phyloP scores from a whole-genome alignment of 2,113 vertebrate genomes.

The Melanotaenia duboulayi region DNA sequence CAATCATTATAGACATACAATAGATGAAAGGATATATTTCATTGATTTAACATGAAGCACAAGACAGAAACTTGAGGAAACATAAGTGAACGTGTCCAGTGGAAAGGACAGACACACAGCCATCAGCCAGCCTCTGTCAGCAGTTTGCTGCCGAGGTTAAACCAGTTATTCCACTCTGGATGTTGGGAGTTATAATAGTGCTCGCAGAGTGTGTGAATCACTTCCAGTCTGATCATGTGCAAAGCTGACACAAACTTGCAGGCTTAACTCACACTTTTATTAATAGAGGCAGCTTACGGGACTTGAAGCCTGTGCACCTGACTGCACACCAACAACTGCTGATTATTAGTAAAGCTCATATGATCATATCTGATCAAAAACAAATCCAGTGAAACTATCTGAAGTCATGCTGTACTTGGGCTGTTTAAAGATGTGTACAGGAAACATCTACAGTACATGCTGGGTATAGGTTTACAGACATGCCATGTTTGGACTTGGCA shows the following conservation, averaged over 20 bases:
- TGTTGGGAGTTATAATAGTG: conserved; percentile 16
- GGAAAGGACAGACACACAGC: not conserved
- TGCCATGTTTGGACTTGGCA: conserved; percentile 42
- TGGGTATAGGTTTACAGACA: conserved; percentile 44
- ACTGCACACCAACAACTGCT: conserved; percentile 31
- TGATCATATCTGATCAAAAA: conserved; percentile 5
- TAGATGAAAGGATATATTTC: not conserved
- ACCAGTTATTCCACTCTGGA: conserved; percentile 1
- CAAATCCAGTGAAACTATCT: conserved; percentile 18
- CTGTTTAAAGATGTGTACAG: not conserved
- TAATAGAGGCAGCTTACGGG: conserved; percentile 63
- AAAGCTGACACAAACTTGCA: conserved; percentile 60
- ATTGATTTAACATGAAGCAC: not conserved
- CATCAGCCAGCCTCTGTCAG: conserved; percentile 6
- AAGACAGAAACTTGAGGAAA: not conserved
- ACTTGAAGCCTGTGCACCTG: conserved; percentile 42
- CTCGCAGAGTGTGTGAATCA: conserved; percentile 20
- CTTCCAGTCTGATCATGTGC: conserved; percentile 53
- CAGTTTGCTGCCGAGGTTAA: conserved; percentile 1
- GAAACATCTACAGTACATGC: conserved; percentile 6
- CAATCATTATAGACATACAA: too few species aligned
- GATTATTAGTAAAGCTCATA: conserved; percentile 64
- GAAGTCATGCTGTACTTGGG: not conserved
- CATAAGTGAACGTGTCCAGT: not conserved
- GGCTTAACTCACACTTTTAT: conserved; percentile 73